These are phyloP conservation scores for Sphaerophoria rueppellii DNA, from an alignment of 2,888 invertebrate genomes.

Conservation along the genomic window DNA sequence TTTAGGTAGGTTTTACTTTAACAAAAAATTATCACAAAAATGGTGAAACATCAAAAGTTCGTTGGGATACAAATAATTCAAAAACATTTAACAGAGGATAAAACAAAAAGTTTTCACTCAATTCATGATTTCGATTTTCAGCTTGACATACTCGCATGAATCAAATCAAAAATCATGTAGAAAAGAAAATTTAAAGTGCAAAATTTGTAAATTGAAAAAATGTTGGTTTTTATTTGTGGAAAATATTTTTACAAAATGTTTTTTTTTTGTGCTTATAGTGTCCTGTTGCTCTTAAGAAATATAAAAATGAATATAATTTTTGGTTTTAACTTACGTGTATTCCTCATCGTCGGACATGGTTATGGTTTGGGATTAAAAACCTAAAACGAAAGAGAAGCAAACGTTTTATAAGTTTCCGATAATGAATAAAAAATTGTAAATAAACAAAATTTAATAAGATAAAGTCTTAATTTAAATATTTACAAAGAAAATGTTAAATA, in stretches of 20 bases:
- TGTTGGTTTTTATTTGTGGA: constrained; percentile 59
- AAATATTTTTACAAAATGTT: constrained; percentile 73
- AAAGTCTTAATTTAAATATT: background rate
- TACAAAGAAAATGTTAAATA: background rate
- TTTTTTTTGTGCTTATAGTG: constrained; percentile 53
- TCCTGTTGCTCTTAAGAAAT: constrained; percentile 36
- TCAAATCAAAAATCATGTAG: constrained; percentile 63
- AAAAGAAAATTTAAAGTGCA: constrained; percentile 31
- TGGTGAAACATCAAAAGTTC: constrained; percentile 21
- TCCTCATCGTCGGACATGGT: constrained; percentile 97
- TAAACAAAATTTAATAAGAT: background rate
- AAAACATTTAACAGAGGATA: constrained; percentile 42
- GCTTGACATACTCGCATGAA: constrained; percentile 77
- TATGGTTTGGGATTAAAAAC: constrained; percentile 85
- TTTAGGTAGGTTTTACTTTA: background rate
- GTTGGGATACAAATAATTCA: background rate
- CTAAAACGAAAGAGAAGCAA: constrained; percentile 82
- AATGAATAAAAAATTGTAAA: background rate
- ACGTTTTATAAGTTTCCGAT: background rate
- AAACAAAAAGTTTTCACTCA: constrained; percentile 50
- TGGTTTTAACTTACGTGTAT: constrained; percentile 92
- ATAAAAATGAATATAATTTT: background rate
- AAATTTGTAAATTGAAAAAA: too few species aligned
- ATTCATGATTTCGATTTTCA: too few species aligned
- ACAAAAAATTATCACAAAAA: constrained; percentile 44